Evolutionary conservation across 2,888 invertebrate genomes (phyloP).

Genomic region (Ischnus inquisitorius): DNA sequence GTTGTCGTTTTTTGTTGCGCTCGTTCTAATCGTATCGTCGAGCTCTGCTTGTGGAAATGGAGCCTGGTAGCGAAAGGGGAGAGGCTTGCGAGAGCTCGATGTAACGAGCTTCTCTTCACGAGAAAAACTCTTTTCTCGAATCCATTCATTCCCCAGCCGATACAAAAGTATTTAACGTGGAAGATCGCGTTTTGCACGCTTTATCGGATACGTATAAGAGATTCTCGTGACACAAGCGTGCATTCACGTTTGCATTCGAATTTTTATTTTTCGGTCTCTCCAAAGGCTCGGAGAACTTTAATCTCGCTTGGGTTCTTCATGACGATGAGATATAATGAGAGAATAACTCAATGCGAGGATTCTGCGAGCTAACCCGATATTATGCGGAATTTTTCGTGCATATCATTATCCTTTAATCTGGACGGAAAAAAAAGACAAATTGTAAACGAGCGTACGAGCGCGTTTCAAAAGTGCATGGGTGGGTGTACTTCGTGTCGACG

Average conservation of each 20-base stretch:
- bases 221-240: constrained; percentile 27
- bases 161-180: constrained; percentile 54
- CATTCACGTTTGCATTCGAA: constrained; percentile 13
- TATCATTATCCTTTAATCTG: constrained; percentile 26
- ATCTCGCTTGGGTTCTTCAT: constrained; percentile 13
- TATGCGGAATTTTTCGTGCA: not conserved
- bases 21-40: constrained; percentile 55
- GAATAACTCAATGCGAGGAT: not conserved
- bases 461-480: constrained; percentile 14
- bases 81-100: constrained; percentile 68
- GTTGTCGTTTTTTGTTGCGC: constrained; percentile 64
- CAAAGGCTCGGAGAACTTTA: not conserved
- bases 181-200: constrained; percentile 68
- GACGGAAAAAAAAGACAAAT: constrained; percentile 8
- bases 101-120: constrained; percentile 65
- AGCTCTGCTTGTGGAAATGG: constrained; percentile 72
- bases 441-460: not conserved
- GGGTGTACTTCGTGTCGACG: constrained; percentile 36
- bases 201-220: constrained; percentile 57
- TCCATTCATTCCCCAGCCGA: constrained; percentile 16
- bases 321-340: not conserved
- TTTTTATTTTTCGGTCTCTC: not conserved
- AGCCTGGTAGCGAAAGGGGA: constrained; percentile 72
- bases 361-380: not conserved
- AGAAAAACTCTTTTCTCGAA: constrained; percentile 56